Evolutionary conservation across 2,113 vertebrate genomes (phyloP).

Genomic region (Egretta garzetta): DNA sequence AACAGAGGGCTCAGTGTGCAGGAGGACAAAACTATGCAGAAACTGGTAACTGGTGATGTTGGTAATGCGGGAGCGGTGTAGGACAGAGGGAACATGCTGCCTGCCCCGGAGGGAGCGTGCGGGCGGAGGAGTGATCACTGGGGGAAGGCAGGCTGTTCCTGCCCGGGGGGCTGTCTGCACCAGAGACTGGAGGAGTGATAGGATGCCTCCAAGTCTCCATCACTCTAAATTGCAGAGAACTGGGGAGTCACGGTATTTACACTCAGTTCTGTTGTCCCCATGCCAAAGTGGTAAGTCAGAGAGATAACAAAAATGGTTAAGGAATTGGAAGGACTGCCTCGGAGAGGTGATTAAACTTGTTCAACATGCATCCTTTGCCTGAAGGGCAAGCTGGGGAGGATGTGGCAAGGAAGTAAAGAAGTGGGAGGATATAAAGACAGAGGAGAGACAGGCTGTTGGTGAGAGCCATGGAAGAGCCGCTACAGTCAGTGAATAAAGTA

Average conservation of each 20-base stretch:
- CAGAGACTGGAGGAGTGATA: no score
- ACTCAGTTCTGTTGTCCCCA: not conserved
- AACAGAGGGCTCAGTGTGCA: not conserved
- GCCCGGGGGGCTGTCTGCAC: not conserved
- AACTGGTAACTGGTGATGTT: not conserved
- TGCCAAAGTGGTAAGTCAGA: not conserved
- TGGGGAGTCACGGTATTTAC: not conserved
- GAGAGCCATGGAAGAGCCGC: not conserved
- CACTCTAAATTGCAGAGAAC: not conserved
- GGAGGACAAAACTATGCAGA: not conserved
- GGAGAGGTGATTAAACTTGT: not conserved
- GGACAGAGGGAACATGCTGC: not conserved
- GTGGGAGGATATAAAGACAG: not conserved
- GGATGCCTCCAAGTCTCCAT: not conserved
- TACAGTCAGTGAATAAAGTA: not conserved
- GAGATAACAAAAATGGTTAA: not conserved
- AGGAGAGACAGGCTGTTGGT: not conserved
- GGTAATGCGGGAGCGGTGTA: accelerated
- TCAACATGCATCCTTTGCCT: not conserved
- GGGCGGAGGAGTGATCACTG: not conserved
- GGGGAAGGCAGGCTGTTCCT: not conserved
- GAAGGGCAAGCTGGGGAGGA: not conserved
- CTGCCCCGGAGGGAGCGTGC: accelerated
- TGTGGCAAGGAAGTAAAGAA: not conserved
- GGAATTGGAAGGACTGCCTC: not conserved